Base-by-base conservation (phyloP, 1,140 invertebrate genomes). In the Zaprionus nigranus region DNA sequence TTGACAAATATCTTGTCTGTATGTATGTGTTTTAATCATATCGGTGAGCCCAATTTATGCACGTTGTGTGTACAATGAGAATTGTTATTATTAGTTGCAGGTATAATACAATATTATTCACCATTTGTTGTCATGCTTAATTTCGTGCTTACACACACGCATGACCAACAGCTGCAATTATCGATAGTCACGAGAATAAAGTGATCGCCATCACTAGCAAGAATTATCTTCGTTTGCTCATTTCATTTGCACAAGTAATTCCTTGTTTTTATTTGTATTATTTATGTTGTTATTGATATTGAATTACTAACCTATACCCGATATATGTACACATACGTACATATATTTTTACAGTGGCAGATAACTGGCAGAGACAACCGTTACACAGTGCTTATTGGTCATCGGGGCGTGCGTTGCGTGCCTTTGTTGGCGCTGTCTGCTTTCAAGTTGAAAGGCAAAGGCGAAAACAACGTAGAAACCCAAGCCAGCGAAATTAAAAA, bases 71-170 rank as follows among this genome's bases (percentile, higher is more conserved):
- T 17, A 46, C 40, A 46, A n/a, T 46, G 9, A 53, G 28, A 30
- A 71, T 64, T 63, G 36, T 70, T 70, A 58, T 58, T 67, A 67
- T 75, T 60, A 81, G 67, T 72, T 83, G 81, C 46, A 64, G 78
- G 74, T 74, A 58, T 79, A 78, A 74, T 70, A 60, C 36, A 38
- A 15, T 74, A 74, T 72, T 76, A 76, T 83, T 76, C 70, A 54
- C 28, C 75, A 62, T 43, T 74, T 82, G 74, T 17, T 59, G 40
- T 3, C 53, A 56, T 26, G 22, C 20, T 12, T 24, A 71, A 49
- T 28, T 34, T 36, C 26, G n/a, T 49, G n/a, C 60, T 53, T 43
- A 59, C 13, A 28, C 15, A 68, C 12, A 53, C 51, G 62, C 22
- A 24, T 61, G 60, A 17, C 6, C 40, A 17, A 46, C n/a, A 17